Evolutionary conservation across 2,888 invertebrate species (phyloP).

Genomic region (Hecatera dysodea): DNA sequence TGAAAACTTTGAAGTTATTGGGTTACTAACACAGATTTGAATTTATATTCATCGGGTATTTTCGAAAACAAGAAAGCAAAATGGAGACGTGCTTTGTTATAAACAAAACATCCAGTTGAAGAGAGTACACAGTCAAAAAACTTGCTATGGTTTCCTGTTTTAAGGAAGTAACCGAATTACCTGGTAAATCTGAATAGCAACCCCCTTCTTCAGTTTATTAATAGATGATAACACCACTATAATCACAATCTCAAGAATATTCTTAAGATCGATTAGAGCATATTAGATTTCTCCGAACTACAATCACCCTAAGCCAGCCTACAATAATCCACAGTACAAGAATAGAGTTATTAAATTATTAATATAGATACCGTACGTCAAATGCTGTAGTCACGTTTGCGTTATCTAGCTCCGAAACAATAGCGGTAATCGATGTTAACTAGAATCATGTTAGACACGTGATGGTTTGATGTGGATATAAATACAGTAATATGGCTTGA

Average conservation of each 20-base stretch:
- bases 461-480: constrained; percentile 15
- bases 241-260: constrained; percentile 14
- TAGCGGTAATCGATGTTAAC: constrained; percentile 45
- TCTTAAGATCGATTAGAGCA: constrained; percentile 1
- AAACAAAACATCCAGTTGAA: neutral
- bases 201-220: neutral
- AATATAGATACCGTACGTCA: constrained; percentile 51
- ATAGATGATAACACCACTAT: neutral
- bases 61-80: no score
- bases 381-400: constrained; percentile 57
- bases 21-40: neutral
- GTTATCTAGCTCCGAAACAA: constrained; percentile 57
- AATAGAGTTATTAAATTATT: constrained; percentile 28
- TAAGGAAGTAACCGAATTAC: no score
- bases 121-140: neutral
- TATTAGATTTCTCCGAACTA: constrained; percentile 33
- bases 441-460: constrained; percentile 53
- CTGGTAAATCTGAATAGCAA: neutral
- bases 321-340: constrained; percentile 34
- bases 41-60: no score
- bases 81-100: neutral
- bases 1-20: neutral
- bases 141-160: no score
- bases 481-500: constrained; percentile 11
- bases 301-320: constrained; percentile 26